Percentiles rank a stretch among this genome's conserved stretches.
Conservation (phyloP, 2,888 invertebrate species). For the Branchellion lobata region DNA sequence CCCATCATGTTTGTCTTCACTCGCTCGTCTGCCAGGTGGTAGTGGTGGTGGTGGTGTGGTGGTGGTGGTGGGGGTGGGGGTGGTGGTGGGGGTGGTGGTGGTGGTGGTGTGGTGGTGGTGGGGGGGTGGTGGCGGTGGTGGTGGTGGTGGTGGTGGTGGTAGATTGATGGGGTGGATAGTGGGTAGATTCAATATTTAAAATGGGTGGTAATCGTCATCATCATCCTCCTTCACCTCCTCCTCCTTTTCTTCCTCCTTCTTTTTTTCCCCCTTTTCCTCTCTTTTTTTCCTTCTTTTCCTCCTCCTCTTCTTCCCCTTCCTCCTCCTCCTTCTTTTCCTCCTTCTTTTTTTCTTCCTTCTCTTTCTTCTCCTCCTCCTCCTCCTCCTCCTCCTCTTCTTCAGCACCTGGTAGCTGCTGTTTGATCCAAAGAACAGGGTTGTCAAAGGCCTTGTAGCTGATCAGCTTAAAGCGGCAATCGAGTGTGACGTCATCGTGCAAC, state of each 20-base stretch:
- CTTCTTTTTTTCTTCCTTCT: neutral
- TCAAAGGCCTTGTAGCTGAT: constrained; percentile 22
- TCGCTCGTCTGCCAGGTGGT: neutral
- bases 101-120: too few species aligned
- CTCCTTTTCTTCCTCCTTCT: too few species aligned
- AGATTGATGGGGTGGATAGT: too few species aligned
- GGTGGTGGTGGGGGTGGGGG: neutral
- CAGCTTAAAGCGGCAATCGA: constrained; percentile 31
- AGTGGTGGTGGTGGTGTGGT: neutral
- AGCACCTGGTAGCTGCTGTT: constrained; percentile 26
- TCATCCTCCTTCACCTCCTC: too few species aligned
- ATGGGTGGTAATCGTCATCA: too few species aligned
- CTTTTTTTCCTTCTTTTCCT: too few species aligned
- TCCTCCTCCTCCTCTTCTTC: neutral
- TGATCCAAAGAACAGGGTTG: constrained; percentile 33
- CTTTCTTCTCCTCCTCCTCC: neutral
- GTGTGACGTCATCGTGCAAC: neutral
- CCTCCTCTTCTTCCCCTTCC: neutral
- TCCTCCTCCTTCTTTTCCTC: neutral
- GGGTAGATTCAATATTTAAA: too few species aligned
- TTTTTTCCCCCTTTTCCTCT: too few species aligned
- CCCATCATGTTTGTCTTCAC: constrained; percentile 29
- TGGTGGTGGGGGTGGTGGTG: too few species aligned
- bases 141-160: too few species aligned
- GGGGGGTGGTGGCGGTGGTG: too few species aligned